These are phyloP conservation scores for Oryzias celebensis DNA, from an alignment of 2,113 vertebrate genomes.

Conservation along the genomic window DNA sequence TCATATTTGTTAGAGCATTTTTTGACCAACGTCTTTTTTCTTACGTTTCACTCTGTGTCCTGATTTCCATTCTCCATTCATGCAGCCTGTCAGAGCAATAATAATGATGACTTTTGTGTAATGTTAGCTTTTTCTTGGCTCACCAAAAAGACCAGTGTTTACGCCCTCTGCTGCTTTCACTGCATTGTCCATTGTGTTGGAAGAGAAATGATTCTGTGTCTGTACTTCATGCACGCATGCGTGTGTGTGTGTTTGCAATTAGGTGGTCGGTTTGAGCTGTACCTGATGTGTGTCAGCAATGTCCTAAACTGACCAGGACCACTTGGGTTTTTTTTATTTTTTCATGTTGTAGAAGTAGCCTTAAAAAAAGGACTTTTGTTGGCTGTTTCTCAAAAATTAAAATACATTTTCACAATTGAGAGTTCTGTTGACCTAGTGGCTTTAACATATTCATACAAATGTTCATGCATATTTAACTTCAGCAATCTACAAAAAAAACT, in stretches of 20 bases:
- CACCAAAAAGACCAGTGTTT: slow-evolving; percentile 55
- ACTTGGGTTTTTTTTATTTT: no score
- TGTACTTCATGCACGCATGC: slow-evolving; percentile 16
- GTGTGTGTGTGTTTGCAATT: slow-evolving; percentile 12
- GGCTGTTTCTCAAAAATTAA: no score
- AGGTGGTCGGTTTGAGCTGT: slow-evolving; percentile 15
- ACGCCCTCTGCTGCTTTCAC: slow-evolving; percentile 52
- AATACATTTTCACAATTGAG: no score
- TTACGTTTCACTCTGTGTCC: slow-evolving; percentile 31
- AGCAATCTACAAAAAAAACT: slow-evolving; percentile 5
- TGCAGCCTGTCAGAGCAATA: slow-evolving; percentile 47
- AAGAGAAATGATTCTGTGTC: slow-evolving; percentile 34
- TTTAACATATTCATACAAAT: not conserved
- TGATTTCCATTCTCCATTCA: slow-evolving; percentile 50
- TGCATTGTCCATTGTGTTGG: slow-evolving; percentile 67
- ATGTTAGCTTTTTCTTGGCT: slow-evolving; percentile 61
- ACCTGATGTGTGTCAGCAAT: slow-evolving; percentile 18
- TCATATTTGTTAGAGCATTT: slow-evolving; percentile 2
- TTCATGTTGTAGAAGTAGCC: no score
- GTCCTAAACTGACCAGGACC: no score
- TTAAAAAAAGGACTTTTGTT: no score
- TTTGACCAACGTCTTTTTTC: slow-evolving; percentile 13
- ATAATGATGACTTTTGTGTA: slow-evolving; percentile 68
- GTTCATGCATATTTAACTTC: not conserved
- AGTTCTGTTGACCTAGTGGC: no score